Base-by-base conservation (phyloP, 2,888 invertebrate species). In the Oscheius sp. region DNA sequence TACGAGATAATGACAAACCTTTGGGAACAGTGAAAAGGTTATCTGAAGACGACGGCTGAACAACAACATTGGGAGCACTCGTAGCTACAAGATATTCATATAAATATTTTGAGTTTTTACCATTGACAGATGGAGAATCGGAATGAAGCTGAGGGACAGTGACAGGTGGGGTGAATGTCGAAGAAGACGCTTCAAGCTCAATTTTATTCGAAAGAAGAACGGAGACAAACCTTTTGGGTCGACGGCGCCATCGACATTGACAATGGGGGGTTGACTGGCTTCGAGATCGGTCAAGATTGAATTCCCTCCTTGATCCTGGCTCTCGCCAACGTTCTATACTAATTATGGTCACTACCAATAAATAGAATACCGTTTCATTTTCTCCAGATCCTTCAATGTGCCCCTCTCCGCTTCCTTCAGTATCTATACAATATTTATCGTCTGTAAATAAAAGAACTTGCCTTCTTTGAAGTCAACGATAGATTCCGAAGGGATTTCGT, bases 141-240 rank as follows among this genome's bases (percentile, higher is more conserved):
- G 29, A 21, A 18, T 66, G 66, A 12, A 66, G 52, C n/a, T 52
- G 21, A 16, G 66, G 66, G n/a, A 52, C 29, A 16, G 16, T 49
- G 27, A 66, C 66, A 21, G 66, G 66, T 25, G 66, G 66, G 25
- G 66, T 16, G 52, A 66, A 66, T 16, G 66, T 66, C 12, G 66
- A 52, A 7, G 61, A 35, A 9, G 35, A 6, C 35, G 9, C n/a
- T 9, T 13, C 12, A 25, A 45, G 58, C 27, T 58, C 58, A 25
- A 12, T 25, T 23, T 5, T 16, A 18, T 55, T 55, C 25, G 55
- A 55, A 13, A 21, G 55, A 13, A 13, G 9, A 9, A 35, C 27
- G 5, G n/a, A n/a, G n/a, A 13, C 23, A 6, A 13, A 58, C 58
- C 45, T 45, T 61, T 61, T 13, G 61, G 61, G 43, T 61, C 61